A percentile compares a stretch with the other conserved stretches of the same genome.
Evolutionary conservation across 2,797 vertebrate genomes (phyloP).

Genomic region (Schizopygopsis pylzovi): DNA sequence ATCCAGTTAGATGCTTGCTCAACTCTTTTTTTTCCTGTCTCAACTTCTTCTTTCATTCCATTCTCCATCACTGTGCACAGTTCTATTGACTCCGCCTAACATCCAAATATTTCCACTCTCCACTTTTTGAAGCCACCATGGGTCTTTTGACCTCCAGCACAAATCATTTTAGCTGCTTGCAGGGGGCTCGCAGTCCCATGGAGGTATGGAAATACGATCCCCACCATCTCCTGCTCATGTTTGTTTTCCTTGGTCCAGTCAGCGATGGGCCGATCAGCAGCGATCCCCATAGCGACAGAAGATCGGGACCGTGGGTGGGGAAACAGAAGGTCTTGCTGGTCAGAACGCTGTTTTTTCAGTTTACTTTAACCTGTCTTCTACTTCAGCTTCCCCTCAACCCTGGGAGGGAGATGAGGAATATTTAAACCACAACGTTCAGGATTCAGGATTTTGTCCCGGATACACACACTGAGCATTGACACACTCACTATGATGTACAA

Average conservation of each 20-base stretch:
- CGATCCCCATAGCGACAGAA: constrained; percentile 64
- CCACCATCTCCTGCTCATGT: constrained; percentile 78
- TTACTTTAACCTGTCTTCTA: constrained; percentile 66
- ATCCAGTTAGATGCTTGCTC: constrained; percentile 71
- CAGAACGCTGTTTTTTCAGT: constrained; percentile 66
- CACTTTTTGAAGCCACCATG: constrained; percentile 88
- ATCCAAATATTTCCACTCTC: constrained; percentile 88
- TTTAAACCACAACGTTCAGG: constrained; percentile 70
- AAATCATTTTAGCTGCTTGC: constrained; percentile 89
- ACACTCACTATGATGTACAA: constrained; percentile 64
- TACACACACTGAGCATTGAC: constrained; percentile 71
- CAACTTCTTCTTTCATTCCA: constrained; percentile 67
- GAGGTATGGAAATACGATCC: constrained; percentile 90
- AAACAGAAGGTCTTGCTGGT: constrained; percentile 64
- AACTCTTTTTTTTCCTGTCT: constrained; percentile 74
- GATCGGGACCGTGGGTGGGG: constrained; percentile 36
- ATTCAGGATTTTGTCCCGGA: constrained; percentile 67
- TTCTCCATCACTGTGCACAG: constrained; percentile 73
- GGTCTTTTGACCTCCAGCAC: constrained; percentile 92
- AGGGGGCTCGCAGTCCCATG: constrained; percentile 75
- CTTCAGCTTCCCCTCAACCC: constrained; percentile 23
- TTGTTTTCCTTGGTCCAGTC: constrained; percentile 85
- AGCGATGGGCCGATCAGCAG: constrained; percentile 79
- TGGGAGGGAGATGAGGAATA: constrained; percentile 63
- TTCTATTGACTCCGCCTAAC: constrained; percentile 77